phyloP scores from a whole-genome alignment of 2,888 invertebrate genomes.

The Heliconius ismenius region DNA sequence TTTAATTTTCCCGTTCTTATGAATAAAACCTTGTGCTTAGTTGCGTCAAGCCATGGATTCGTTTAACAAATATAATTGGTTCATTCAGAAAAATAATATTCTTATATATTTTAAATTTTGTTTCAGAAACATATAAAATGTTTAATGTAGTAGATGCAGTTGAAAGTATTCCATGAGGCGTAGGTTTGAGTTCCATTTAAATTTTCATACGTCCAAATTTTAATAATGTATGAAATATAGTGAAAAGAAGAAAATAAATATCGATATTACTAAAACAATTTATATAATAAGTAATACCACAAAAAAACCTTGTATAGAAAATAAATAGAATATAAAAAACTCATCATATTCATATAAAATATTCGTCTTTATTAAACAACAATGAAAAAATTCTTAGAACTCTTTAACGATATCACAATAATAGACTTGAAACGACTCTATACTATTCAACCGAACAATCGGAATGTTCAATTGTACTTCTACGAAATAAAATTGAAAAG shows the following conservation, averaged over 20 bases:
- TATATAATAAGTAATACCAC: neutral
- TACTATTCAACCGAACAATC: neutral
- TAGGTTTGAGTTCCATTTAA: too few species aligned
- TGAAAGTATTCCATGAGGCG: too few species aligned
- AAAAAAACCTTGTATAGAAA: neutral
- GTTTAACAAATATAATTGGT: too few species aligned
- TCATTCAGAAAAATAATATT: too few species aligned
- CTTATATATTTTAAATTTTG: too few species aligned
- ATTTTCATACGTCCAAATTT: too few species aligned
- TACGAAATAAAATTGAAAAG: neutral
- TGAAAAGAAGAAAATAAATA: neutral
- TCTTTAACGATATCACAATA: slow-evolving; percentile 5
- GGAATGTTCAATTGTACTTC: slow-evolving; percentile 1
- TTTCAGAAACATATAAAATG: too few species aligned
- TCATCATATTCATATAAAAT: neutral
- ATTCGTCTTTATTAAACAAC: neutral
- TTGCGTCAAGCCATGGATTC: rapidly evolving
- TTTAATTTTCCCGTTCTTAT: neutral
- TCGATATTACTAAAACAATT: neutral
- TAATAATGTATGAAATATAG: too few species aligned
- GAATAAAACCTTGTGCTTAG: too few species aligned
- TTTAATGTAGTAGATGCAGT: too few species aligned
- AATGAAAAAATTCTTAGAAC: slow-evolving; percentile 3
- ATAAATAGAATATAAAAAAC: neutral
- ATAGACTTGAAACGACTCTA: neutral